Base-by-base conservation (phyloP, 1,140 invertebrate species). In the Aphaenogaster ashmeadi region DNA sequence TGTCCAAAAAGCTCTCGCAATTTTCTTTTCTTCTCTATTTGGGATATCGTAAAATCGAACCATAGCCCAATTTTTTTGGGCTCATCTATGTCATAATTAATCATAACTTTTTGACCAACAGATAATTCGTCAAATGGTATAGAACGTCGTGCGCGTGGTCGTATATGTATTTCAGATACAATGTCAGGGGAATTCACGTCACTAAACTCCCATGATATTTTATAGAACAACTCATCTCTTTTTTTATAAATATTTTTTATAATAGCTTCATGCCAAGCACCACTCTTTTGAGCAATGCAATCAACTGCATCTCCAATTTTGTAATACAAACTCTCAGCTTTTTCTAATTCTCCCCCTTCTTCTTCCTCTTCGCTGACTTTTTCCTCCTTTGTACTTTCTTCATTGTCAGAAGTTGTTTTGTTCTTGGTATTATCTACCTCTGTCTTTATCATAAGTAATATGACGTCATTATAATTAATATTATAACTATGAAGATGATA, bases 401-500 rank as follows among this genome's bases (percentile, higher is more conserved):
- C 74, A n/a, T 64, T 78, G 38, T n/a, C 85, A 4, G 64, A 84
- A 1, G 74, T 83, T 47, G 81, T 21, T 69, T 93, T 83, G 41
- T 74, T 89, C 33, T 92, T 86, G 41, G 88, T 77, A 87, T 93
- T 78, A 41, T 87, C 89, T 60, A 92, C 64, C 78, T 90, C 86
- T 91, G 62, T 50, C 84, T 91, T 94, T 47, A 86, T 44, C 44
- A 91, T 96, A 18, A 98, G 93, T 92, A 98, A 97, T 79, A 98
- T 97, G 18, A 98, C 97, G 95, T 98, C 97, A 95, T 98, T 98
- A 1, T 98, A 93, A 88, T 97, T 97, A 50, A 98, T 96, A 91
- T 97, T 97, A 92, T 98, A 98, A 93, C 98, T 97, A 95, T 97
- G 97, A 74, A 98, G 93, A 33, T 96, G 96, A 88, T 98, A 97